phyloP scores from a whole-genome alignment of 2,888 invertebrate genomes.

The Chorisops tibialis region DNA sequence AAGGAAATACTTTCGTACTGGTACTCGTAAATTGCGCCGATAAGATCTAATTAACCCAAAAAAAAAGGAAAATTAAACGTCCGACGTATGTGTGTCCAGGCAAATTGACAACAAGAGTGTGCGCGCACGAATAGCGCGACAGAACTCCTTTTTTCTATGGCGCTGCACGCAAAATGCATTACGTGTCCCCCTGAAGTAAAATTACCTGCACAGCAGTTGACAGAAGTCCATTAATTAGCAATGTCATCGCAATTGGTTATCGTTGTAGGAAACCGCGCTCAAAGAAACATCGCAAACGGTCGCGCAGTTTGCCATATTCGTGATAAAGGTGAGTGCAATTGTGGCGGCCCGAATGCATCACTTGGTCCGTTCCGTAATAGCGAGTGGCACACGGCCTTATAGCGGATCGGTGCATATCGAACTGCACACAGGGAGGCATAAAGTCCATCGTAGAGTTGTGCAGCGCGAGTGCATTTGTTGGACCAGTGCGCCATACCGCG shows the following conservation, averaged over 20 bases:
- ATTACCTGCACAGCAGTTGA: conserved; percentile 30
- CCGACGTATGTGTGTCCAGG: not conserved
- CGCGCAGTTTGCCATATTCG: conserved; percentile 28
- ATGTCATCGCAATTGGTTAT: conserved; percentile 41
- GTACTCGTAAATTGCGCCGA: too few relatives aligned
- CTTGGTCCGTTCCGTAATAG: not conserved
- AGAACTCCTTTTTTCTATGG: not conserved
- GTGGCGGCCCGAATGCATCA: conserved; percentile 18
- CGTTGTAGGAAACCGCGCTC: conserved; percentile 34
- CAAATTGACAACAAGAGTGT: conserved; percentile 17
- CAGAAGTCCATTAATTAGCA: conserved; percentile 40
- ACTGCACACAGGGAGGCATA: conserved; percentile 2
- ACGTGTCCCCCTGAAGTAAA: conserved; percentile 21
- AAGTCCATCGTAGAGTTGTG: too few relatives aligned
- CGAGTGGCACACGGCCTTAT: too few relatives aligned
- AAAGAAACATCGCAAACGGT: conserved; percentile 9
- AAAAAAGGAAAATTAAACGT: too few relatives aligned
- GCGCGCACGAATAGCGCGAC: not conserved
- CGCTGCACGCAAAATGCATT: conserved; percentile 7
- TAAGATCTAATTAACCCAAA: conserved; percentile 14
- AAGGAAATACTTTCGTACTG: too few relatives aligned
- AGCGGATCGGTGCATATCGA: not conserved
- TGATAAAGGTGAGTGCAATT: conserved; percentile 27
- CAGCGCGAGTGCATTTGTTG: too few relatives aligned
- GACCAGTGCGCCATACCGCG: too few relatives aligned